phyloP scores from a whole-genome alignment of 30 jellyfish, hydroid and myxozoan species.

The Aurelia sp. region DNA sequence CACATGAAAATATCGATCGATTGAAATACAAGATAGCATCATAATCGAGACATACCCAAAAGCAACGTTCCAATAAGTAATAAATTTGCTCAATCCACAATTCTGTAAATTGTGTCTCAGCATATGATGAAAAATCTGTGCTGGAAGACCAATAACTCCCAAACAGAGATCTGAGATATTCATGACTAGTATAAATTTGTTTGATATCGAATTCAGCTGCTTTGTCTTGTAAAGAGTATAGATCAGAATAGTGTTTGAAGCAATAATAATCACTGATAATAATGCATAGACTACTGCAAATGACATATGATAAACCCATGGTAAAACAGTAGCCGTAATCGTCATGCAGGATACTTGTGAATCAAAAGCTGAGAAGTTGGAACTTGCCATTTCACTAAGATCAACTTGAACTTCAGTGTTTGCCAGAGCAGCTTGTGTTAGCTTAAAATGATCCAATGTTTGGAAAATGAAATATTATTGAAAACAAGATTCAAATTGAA shows the following conservation, averaged over 20 bases:
- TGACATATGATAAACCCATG: too few relatives aligned
- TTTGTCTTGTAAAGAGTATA: slow-evolving; percentile 44
- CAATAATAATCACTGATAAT: slow-evolving; percentile 7
- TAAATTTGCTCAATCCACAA: slow-evolving; percentile 7
- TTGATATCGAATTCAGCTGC: slow-evolving; percentile 56
- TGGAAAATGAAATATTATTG: too few relatives aligned
- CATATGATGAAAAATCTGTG: not conserved
- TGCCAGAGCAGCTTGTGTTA: too few relatives aligned
- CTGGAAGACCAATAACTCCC: slow-evolving; percentile 47
- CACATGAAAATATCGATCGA: slow-evolving; percentile 58
- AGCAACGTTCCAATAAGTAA: slow-evolving; percentile 17
- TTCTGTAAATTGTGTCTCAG: slow-evolving; percentile 5
- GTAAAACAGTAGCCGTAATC: too few relatives aligned
- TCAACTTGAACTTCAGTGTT: too few relatives aligned
- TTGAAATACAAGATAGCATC: slow-evolving; percentile 38
- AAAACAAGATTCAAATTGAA: too few relatives aligned
- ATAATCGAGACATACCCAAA: slow-evolving; percentile 38
- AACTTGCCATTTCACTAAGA: too few relatives aligned
- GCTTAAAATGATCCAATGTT: too few relatives aligned
- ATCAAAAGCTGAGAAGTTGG: too few relatives aligned
- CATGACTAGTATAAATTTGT: slow-evolving; percentile 41
- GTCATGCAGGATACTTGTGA: too few relatives aligned
- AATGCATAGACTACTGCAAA: not conserved
- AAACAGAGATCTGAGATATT: slow-evolving; percentile 54
- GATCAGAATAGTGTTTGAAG: slow-evolving; percentile 24